A percentile compares a stretch with the other conserved stretches of the same genome.
Evolutionary conservation across 2,797 vertebrate species (phyloP).

Genomic region (Sebastes taczanowskii): DNA sequence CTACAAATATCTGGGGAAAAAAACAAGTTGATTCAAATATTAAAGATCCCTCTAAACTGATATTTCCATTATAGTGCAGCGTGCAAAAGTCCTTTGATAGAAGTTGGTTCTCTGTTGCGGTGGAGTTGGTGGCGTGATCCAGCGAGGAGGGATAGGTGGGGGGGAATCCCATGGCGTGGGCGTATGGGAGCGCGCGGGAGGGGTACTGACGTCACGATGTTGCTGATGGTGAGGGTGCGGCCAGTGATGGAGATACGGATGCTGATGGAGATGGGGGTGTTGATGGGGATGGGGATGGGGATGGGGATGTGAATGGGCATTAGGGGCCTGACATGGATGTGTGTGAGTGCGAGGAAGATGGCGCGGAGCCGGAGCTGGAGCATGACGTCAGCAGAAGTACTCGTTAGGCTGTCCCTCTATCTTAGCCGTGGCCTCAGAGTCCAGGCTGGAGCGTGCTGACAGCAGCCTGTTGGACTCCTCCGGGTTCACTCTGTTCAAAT

Average conservation of each 20-base stretch:
- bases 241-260: conserved; percentile 54
- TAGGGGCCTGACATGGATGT: conserved; percentile 37
- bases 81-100: conserved; percentile 80
- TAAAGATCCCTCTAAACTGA: conserved; percentile 70
- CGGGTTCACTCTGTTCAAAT: conserved; percentile 86
- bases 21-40: conserved; percentile 1
- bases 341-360: conserved; percentile 68
- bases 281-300: conserved; percentile 20
- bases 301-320: conserved; percentile 12
- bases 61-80: conserved; percentile 83
- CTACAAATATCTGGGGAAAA: conserved; percentile 9
- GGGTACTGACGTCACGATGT: conserved; percentile 58
- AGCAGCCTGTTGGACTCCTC: conserved; percentile 94
- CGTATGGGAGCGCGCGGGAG: conserved; percentile 45
- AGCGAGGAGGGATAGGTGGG: conserved; percentile 75
- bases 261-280: conserved; percentile 34
- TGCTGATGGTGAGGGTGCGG: conserved; percentile 27
- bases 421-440: conserved; percentile 89
- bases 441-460: conserved; percentile 92
- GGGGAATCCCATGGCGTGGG: conserved; percentile 67
- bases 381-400: conserved; percentile 92
- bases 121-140: conserved; percentile 74
- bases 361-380: conserved; percentile 79
- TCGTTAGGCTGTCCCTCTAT: conserved; percentile 89
- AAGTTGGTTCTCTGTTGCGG: conserved; percentile 74